Conservation (phyloP, 2,113 vertebrate genomes). For the Lepidothrix coronata region DNA sequence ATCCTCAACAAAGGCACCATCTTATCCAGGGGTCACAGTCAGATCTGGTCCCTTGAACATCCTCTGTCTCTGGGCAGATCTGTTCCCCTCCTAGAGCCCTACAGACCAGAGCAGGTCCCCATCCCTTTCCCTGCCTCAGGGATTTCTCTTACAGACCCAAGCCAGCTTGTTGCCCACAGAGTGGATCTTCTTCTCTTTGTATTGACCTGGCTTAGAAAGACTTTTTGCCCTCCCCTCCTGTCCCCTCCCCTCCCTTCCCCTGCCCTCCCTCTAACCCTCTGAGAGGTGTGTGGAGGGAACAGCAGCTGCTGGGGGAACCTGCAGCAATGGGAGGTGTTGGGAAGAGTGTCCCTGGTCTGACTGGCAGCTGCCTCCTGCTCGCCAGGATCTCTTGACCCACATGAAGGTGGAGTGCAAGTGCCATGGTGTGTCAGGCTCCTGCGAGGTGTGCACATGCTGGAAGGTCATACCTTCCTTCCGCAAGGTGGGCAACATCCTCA, state of each 20-base stretch:
- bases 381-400: conserved; percentile 78
- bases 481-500: conserved; percentile 71
- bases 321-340: fast-evolving
- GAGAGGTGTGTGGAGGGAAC: fast-evolving
- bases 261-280: background rate
- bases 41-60: background rate
- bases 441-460: conserved; percentile 78
- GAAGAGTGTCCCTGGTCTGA: background rate
- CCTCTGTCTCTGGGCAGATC: background rate
- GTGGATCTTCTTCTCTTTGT: background rate
- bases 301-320: background rate
- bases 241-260: too few relatives aligned
- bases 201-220: background rate
- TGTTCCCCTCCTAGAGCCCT: background rate
- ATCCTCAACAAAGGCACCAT: background rate
- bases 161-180: background rate
- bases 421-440: conserved; percentile 76
- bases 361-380: background rate
- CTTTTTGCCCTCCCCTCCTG: background rate
- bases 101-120: background rate
- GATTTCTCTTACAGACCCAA: background rate
- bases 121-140: background rate
- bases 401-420: conserved; percentile 81
- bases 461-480: conserved; percentile 79
- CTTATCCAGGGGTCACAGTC: background rate